Evolutionary conservation across 2,797 vertebrate species (phyloP).

Genomic region (Schizopygopsis pylzovi): DNA sequence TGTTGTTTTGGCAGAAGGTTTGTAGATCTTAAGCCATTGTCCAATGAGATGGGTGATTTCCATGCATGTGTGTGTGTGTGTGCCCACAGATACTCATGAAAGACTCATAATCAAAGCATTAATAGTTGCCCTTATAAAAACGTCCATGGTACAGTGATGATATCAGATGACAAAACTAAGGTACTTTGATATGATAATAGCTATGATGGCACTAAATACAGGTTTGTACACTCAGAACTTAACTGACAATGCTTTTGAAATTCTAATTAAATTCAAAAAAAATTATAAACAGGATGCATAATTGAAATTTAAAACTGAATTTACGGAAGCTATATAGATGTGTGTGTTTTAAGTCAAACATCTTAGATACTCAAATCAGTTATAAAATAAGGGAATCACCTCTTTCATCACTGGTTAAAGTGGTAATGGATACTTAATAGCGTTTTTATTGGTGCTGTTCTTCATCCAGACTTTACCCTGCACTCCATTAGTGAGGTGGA

Average conservation of each 20-base stretch:
- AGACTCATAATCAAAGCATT: neutral
- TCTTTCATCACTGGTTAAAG: neutral
- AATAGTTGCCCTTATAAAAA: neutral
- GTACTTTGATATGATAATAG: neutral
- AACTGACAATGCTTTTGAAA: neutral
- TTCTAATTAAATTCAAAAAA: neutral
- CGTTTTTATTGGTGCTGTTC: conserved; percentile 37
- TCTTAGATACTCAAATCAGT: conserved; percentile 15
- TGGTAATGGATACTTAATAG: conserved; percentile 40
- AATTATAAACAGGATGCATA: neutral
- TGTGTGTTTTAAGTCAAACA: neutral
- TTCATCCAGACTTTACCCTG: conserved; percentile 14
- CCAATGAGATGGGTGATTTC: neutral
- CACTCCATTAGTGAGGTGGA: conserved; percentile 16
- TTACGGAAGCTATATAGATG: neutral
- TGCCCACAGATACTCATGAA: neutral
- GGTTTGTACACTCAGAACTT: neutral
- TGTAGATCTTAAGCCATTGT: neutral
- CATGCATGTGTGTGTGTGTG: neutral
- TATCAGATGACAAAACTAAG: neutral
- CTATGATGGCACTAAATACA: neutral
- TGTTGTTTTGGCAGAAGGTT: conserved; percentile 13
- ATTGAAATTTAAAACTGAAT: neutral
- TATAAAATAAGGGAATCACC: neutral
- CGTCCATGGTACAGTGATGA: neutral